A percentile compares a stretch with the other conserved stretches of the same genome.
These are phyloP conservation scores for Aurelia sp. DNA, from an alignment of 30 jellyfish, hydroid and myxozoan species.

Conservation along the genomic window DNA sequence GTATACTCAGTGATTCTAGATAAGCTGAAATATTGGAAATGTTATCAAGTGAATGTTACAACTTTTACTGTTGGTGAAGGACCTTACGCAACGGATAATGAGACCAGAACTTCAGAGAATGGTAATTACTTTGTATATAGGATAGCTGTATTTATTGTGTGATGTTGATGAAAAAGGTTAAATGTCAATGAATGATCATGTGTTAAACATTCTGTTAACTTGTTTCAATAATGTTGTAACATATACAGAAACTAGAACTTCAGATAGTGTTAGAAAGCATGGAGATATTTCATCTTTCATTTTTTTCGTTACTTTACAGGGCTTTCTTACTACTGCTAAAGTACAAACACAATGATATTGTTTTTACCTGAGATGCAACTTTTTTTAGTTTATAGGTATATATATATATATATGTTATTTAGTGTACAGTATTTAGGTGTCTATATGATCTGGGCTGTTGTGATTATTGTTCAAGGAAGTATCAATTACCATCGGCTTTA, in stretches of 20 bases:
- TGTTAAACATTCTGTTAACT: neutral
- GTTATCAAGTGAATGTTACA: neutral
- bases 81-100: neutral
- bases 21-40: neutral
- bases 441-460: too few species aligned
- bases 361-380: too few species aligned
- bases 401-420: too few species aligned
- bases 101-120: neutral
- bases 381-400: too few species aligned
- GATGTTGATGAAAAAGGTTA: neutral
- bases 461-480: too few species aligned
- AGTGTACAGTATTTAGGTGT: too few species aligned
- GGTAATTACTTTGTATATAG: neutral
- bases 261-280: neutral
- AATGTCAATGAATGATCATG: neutral
- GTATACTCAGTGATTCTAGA: neutral
- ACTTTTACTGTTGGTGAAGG: slow-evolving; percentile 25
- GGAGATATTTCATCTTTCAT: too few species aligned
- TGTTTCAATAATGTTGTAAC: neutral
- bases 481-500: too few species aligned
- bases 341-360: too few species aligned
- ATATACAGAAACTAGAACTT: neutral
- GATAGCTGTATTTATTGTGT: neutral
- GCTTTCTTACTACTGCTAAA: too few species aligned
- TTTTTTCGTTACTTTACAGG: too few species aligned